Conservation (phyloP, 2,888 invertebrate species). For the Drosophila suboccidentalis region DNA sequence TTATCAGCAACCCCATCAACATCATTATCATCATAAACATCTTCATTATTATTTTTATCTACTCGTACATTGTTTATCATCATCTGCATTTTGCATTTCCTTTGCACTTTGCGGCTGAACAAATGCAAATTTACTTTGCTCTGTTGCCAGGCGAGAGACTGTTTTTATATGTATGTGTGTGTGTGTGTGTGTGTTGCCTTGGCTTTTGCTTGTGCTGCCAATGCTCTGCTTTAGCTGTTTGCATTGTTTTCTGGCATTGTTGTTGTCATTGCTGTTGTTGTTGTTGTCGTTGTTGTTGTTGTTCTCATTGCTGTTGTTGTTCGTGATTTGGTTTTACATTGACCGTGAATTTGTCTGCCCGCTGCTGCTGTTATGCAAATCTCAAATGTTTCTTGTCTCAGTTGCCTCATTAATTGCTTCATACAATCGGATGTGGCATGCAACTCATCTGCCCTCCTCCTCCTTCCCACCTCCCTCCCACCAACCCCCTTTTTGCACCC, state of each 20-base stretch:
- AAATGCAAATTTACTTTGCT: slow-evolving; percentile 62
- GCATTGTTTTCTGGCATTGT: slow-evolving; percentile 39
- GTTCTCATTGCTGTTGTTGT: slow-evolving; percentile 20
- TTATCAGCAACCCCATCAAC: slow-evolving; percentile 1
- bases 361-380: slow-evolving; percentile 57
- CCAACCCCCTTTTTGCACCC: no score
- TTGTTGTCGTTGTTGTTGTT: slow-evolving; percentile 21
- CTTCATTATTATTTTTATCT: slow-evolving; percentile 6
- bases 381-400: slow-evolving; percentile 39
- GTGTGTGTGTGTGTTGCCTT: slow-evolving; percentile 14
- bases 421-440: slow-evolving; percentile 55
- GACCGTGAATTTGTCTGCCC: slow-evolving; percentile 70
- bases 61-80: slow-evolving; percentile 17
- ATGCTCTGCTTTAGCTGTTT: slow-evolving; percentile 27
- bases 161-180: not conserved
- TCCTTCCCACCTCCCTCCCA: not conserved
- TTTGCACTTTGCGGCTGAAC: slow-evolving; percentile 56
- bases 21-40: not conserved
- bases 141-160: slow-evolving; percentile 68
- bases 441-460: not conserved
- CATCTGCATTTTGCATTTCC: slow-evolving; percentile 45
- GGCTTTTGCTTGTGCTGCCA: slow-evolving; percentile 11
- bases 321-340: slow-evolving; percentile 65
- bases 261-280: slow-evolving; percentile 24
- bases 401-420: slow-evolving; percentile 60